phyloP scores from a whole-genome alignment of 2,888 invertebrate genomes.

The Heliconius hortense region DNA sequence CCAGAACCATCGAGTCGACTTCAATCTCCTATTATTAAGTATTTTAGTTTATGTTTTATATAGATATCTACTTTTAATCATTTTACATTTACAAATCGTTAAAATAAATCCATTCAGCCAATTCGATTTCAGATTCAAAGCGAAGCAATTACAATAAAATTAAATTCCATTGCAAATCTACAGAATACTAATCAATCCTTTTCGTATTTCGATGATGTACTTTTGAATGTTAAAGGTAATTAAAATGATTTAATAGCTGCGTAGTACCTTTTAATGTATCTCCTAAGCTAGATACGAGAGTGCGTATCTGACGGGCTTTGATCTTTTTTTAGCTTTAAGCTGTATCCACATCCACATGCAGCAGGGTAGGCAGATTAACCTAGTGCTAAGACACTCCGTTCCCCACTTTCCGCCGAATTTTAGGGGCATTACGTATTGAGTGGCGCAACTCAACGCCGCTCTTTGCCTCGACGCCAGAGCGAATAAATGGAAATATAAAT shows the following conservation, averaged over 20 bases:
- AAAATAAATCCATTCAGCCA: constrained; percentile 25
- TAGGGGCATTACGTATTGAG: too few species aligned
- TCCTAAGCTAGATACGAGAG: constrained; percentile 7
- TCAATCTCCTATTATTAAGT: too few species aligned
- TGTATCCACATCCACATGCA: too few species aligned
- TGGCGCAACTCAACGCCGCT: too few species aligned
- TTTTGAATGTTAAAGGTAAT: constrained; percentile 56
- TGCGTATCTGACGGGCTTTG: background rate
- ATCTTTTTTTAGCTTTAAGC: background rate
- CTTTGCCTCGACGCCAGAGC: too few species aligned
- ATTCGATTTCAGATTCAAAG: constrained; percentile 25
- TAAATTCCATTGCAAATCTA: constrained; percentile 32
- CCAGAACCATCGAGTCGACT: too few species aligned
- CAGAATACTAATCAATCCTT: constrained; percentile 28
- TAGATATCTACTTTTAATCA: constrained; percentile 2
- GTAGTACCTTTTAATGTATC: constrained; percentile 48
- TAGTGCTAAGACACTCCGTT: too few species aligned
- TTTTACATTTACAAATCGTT: constrained; percentile 23
- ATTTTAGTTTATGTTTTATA: background rate
- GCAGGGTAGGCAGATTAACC: too few species aligned
- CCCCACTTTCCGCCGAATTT: too few species aligned
- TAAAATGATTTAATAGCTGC: constrained; percentile 66
- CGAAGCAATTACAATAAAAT: constrained; percentile 34
- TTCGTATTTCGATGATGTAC: constrained; percentile 43
- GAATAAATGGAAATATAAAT: too few species aligned